Evolutionary conservation across 2,113 vertebrate genomes (phyloP).

Genomic region (Synchiropus splendidus): DNA sequence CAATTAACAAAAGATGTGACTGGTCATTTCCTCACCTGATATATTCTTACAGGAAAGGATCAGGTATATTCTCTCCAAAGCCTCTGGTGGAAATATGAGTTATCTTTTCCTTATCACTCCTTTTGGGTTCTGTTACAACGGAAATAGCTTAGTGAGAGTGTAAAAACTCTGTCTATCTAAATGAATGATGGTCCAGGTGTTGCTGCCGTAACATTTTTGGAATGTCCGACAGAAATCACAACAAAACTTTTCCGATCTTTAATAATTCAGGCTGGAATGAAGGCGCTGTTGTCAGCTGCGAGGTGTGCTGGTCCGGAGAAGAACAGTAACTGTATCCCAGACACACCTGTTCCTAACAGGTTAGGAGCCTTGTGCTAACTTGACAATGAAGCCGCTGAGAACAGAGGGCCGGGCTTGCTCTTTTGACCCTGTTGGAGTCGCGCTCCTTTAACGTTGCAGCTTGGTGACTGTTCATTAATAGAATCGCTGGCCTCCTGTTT

Average conservation of each 20-base stretch:
- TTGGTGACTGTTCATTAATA: conserved; percentile 30
- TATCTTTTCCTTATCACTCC: conserved; percentile 26
- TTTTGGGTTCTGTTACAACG: conserved; percentile 26
- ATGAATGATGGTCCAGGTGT: conserved; percentile 22
- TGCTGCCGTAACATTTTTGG: background rate
- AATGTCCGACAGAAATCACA: background rate
- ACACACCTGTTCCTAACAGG: conserved; percentile 67
- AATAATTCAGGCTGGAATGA: too few species aligned
- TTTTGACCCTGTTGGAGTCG: conserved; percentile 47
- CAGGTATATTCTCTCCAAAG: conserved; percentile 42
- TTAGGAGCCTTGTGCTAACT: conserved; percentile 36
- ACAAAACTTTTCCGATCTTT: conserved; percentile 4
- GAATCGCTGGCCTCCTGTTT: conserved; percentile 13
- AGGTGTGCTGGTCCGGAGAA: conserved; percentile 23
- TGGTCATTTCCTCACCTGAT: conserved; percentile 47
- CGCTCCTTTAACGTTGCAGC: conserved; percentile 29
- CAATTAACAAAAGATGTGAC: conserved; percentile 40
- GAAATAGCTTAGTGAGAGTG: conserved; percentile 33
- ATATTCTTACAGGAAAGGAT: conserved; percentile 58
- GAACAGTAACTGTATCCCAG: conserved; percentile 59
- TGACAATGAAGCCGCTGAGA: conserved; percentile 44
- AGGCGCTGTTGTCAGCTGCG: conserved; percentile 33
- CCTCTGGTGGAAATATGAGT: conserved; percentile 50
- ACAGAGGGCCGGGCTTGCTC: conserved; percentile 52
- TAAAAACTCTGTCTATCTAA: conserved; percentile 5